phyloP scores from a whole-genome alignment of 2,888 invertebrate species.

The Listrodromus nycthemerus region DNA sequence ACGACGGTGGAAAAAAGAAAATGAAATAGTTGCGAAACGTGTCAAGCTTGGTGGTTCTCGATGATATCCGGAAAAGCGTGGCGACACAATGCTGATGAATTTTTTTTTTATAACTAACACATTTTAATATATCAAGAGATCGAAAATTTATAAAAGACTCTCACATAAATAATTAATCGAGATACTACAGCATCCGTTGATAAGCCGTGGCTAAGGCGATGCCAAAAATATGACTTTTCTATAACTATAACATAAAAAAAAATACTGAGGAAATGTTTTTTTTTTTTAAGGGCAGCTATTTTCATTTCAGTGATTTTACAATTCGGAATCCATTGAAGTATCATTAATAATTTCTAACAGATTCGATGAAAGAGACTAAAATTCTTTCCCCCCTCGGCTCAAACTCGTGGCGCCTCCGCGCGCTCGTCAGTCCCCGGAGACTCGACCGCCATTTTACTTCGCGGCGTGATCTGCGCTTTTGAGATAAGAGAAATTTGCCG shows the following conservation, averaged over 20 bases:
- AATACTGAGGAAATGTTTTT: not conserved
- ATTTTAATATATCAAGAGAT: not conserved
- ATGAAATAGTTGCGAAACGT: not conserved
- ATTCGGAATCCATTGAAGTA: not conserved
- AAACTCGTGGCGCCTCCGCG: slow-evolving; percentile 68
- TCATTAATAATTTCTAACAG: not conserved
- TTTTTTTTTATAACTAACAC: not conserved
- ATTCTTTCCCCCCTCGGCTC: slow-evolving; percentile 26
- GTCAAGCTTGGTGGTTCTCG: not conserved
- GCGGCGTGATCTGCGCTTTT: slow-evolving; percentile 66
- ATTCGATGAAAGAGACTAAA: slow-evolving; percentile 1
- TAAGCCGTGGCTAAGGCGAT: not conserved
- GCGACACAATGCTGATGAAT: not conserved
- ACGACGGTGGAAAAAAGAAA: not conserved
- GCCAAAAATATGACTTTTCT: not conserved
- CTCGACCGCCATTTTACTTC: slow-evolving; percentile 75
- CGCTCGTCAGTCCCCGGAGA: slow-evolving; percentile 34
- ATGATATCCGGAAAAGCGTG: not conserved
- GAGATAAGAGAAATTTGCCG: not conserved
- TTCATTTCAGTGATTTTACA: not conserved
- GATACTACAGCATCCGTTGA: too few species aligned
- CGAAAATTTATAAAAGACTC: not conserved
- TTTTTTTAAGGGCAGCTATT: not conserved
- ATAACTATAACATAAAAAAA: not conserved
- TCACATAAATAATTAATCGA: slow-evolving; percentile 27